Base-by-base conservation (phyloP, 2,888 invertebrate genomes). In the Aphodius sticticus region DNA sequence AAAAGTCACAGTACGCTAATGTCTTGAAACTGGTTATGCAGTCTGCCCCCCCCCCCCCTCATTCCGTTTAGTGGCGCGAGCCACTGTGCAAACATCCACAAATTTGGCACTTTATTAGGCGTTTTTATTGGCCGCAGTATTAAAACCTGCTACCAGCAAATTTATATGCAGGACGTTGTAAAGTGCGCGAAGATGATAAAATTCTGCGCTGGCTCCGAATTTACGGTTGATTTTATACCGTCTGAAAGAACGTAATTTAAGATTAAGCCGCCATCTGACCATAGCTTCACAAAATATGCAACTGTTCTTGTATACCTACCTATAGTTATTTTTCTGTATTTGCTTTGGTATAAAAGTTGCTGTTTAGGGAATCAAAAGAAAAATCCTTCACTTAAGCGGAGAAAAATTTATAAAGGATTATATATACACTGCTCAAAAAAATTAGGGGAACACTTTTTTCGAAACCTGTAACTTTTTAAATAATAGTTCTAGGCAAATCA, bases 71-170 rank as follows among this genome's bases (percentile, higher is more conserved):
- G 76, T 12, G 53, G 76, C 38, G 38, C 53, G 53, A 53, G 53
- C 53, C 53, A 53, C 53, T 53, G 53, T 69, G 69, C 53, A 53
- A 53, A 53, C 53, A 53, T 5, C 53, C 53, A 53, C 80, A 80
- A 80, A 80, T 80, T 80, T 76, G 71, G 70, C 71, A 70, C 76
- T 80, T 80, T 78, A 78, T 80, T 76, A 78, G 77, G 77, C 77
- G 76, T 77, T 78, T 80, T 80, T 80, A 80, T 80, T 80, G 77
- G 77, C 70, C 3, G 12, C 1, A 53, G 37, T 16, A 16, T 76
- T 76, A 76, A 76, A 76, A 36, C 53, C 53, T 1, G 53, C 53
- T 53, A 53, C 53, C 53, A 53, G 53, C 53, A 5, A 3, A 53
- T 53, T 53, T 53, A 53, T 53, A 53, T 1, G 7, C 53, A 53